Percentiles rank a stretch among this genome's conserved stretches.
These are phyloP conservation scores for Idris sp. DNA, from an alignment of 1,140 invertebrate genomes.

Conservation along the genomic window DNA sequence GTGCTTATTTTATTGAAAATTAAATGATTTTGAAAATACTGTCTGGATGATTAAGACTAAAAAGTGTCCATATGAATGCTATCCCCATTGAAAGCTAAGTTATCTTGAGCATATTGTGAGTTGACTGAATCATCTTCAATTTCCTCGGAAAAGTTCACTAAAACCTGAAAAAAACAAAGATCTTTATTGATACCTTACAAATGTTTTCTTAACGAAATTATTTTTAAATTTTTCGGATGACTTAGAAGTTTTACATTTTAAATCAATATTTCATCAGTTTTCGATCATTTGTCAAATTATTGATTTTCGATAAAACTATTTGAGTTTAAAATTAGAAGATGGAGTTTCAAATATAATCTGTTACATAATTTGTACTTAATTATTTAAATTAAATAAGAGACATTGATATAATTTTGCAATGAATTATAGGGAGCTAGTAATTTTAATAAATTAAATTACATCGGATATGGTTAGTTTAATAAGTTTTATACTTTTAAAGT, in stretches of 20 bases:
- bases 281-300: too few relatives aligned
- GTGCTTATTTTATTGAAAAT: too few relatives aligned
- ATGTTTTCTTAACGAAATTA: background rate
- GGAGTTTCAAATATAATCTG: background rate
- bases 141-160: conserved; percentile 74
- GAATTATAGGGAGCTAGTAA: conserved; percentile 20
- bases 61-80: conserved; percentile 73
- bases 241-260: too few relatives aligned
- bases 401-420: conserved; percentile 13
- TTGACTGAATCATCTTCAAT: conserved; percentile 63
- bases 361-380: conserved; percentile 4
- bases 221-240: too few relatives aligned
- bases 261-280: too few relatives aligned
- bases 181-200: background rate
- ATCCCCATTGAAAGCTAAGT: conserved; percentile 64
- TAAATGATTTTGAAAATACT: too few relatives aligned
- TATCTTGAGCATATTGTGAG: conserved; percentile 52
- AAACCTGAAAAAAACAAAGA: conserved; percentile 59
- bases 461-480: conserved; percentile 22
- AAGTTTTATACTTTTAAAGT: conserved; percentile 14
- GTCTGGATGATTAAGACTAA: conserved; percentile 12
- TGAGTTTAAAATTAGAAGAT: background rate
- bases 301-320: too few relatives aligned
- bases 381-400: conserved; percentile 11
- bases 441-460: conserved; percentile 23